A percentile compares a stretch with the other conserved stretches of the same genome.
Evolutionary conservation across 2,113 vertebrate genomes (phyloP).

Genomic region (Sisor rabdophorus): DNA sequence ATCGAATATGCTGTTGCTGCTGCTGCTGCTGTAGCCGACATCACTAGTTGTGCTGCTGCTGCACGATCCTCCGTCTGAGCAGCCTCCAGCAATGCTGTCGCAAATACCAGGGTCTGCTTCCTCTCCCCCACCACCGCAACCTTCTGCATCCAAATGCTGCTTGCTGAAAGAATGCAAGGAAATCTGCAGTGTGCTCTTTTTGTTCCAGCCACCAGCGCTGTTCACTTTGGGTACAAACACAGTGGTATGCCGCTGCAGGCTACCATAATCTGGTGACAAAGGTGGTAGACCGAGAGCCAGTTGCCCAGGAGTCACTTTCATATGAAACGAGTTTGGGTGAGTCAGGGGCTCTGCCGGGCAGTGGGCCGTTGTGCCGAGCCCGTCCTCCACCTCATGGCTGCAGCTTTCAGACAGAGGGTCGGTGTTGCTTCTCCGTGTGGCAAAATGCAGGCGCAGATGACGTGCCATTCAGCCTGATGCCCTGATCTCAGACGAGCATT

Average conservation of each 20-base stretch:
- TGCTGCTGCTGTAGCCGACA: conserved; percentile 71
- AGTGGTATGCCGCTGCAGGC: conserved; percentile 64
- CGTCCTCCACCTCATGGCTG: conserved; percentile 72
- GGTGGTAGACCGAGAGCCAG: conserved; percentile 59
- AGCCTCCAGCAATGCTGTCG: conserved; percentile 53
- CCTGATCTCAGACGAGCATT: conserved; percentile 73
- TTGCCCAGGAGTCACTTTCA: conserved; percentile 77
- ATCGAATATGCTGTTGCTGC: conserved; percentile 76
- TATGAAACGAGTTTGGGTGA: conserved; percentile 66
- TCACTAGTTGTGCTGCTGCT: conserved; percentile 71
- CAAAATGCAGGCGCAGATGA: conserved; percentile 88
- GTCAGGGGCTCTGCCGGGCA: conserved; percentile 64
- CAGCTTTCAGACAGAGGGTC: conserved; percentile 81
- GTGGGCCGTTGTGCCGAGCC: conserved; percentile 57
- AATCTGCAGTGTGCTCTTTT: conserved; percentile 86
- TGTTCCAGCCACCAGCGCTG: conserved; percentile 55
- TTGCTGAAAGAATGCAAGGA: conserved; percentile 76
- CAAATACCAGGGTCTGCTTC: conserved; percentile 55
- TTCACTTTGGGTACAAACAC: conserved; percentile 72
- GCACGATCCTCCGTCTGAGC: conserved; percentile 77
- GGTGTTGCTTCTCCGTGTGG: conserved; percentile 85
- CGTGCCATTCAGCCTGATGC: conserved; percentile 85
- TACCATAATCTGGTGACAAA: conserved; percentile 68
- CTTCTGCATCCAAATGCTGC: conserved; percentile 56
- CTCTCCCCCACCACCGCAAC: conserved; percentile 50